Conservation (phyloP, 2,797 vertebrate genomes). For the Molossus molossus region DNA sequence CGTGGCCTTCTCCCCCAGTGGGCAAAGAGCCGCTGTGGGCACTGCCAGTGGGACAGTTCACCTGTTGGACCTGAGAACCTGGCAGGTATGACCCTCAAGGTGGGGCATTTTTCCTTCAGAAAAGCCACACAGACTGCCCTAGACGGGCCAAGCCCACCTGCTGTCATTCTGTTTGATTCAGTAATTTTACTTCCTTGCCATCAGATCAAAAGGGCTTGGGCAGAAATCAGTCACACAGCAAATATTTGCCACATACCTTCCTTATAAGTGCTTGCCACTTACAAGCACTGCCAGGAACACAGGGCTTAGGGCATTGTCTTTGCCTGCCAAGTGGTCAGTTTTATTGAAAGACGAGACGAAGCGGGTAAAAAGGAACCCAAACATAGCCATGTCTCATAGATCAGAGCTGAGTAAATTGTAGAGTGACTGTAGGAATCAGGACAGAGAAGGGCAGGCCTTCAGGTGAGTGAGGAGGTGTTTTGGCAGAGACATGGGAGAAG, state of each 20-base stretch:
- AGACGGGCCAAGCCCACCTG: neutral
- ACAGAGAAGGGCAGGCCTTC: neutral
- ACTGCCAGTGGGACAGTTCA: constrained; percentile 92
- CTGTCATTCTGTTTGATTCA: neutral
- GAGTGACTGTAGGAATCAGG: neutral
- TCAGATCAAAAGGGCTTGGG: constrained; percentile 14
- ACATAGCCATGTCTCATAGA: neutral
- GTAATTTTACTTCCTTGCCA: neutral
- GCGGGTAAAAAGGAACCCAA: neutral
- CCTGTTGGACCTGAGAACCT: constrained; percentile 90
- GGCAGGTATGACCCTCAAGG: constrained; percentile 88
- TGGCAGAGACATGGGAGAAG: neutral
- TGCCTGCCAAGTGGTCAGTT: neutral
- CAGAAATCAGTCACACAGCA: neutral
- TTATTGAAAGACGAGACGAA: neutral
- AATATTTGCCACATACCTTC: neutral
- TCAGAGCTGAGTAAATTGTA: neutral
- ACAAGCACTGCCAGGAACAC: neutral
- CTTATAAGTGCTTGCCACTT: neutral
- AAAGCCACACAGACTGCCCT: neutral
- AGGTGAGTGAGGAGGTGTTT: neutral
- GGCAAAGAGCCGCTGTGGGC: constrained; percentile 90
- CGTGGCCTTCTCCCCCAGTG: constrained; percentile 89
- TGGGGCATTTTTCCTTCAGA: neutral
- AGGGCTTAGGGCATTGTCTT: neutral